Base-by-base conservation (phyloP, 2,888 invertebrate genomes). In the Litoditis marina region DNA sequence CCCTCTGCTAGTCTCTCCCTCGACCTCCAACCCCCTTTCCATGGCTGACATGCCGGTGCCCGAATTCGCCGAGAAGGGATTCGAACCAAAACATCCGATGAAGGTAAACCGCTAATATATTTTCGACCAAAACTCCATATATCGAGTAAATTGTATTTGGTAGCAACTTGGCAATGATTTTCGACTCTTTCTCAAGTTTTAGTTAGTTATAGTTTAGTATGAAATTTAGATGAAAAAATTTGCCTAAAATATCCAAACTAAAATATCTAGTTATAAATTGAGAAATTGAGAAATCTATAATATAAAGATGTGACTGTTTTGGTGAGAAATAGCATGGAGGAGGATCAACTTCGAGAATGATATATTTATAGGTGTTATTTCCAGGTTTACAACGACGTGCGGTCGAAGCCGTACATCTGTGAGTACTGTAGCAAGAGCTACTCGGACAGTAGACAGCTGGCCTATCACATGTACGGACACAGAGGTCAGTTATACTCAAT, bases 351-450 rank as follows among this genome's bases (percentile, higher is more conserved):
- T n/a, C n/a, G n/a, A n/a, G n/a, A n/a, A n/a, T n/a, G n/a, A n/a
- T n/a, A n/a, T n/a, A n/a, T n/a, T 19, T 13, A 47, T 11, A 58
- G 13, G 1, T 25, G 16, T 44, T 31, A 7, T 49, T 47, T 76
- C 11, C 67, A 76, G 66, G 75, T 78, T 11, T 79, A 79, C 67
- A 77, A 71, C 30, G 82, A 82, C 51, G 73, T 79, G 31, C 78
- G 81, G 25, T 70, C 73, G 5, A 75, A 76, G 56, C 80, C 82
- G 7, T 82, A 82, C 68, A 82, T 82, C 60, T 82, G 82, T 53
- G 81, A 82, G 56, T 82, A 82, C 60, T 82, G 82, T 64, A 77
- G 77, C 7, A 82, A 82, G 59, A 79, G 78, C 59, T 82, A 82
- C 63, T 63, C 80, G 2, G 73, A 73, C 60, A 77, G 70, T 55